Conservation (phyloP, 2,888 invertebrate species). For the Orchestes rusci region DNA sequence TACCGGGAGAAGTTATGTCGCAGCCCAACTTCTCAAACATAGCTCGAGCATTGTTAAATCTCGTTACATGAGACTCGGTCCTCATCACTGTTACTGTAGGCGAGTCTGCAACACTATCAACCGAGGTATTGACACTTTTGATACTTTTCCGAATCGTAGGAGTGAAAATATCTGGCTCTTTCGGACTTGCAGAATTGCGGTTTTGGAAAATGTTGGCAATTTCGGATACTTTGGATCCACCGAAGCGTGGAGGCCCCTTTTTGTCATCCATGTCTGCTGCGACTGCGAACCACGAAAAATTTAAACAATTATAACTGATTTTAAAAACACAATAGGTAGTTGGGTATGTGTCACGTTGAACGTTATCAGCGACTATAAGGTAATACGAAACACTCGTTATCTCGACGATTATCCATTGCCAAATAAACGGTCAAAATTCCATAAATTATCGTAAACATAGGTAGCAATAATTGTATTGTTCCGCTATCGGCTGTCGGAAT, state of each 20-base stretch:
- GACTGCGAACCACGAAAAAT: too few relatives aligned
- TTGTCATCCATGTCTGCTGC: slow-evolving; percentile 39
- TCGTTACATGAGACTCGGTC: slow-evolving; percentile 81
- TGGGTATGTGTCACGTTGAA: too few relatives aligned
- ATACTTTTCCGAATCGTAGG: not conserved
- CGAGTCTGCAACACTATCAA: slow-evolving; percentile 25
- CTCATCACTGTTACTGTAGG: slow-evolving; percentile 63
- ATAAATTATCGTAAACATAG: too few relatives aligned
- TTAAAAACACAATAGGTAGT: too few relatives aligned
- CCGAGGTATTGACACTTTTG: slow-evolving; percentile 2
- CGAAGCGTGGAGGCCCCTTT: slow-evolving; percentile 36
- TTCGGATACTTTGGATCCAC: slow-evolving; percentile 80
- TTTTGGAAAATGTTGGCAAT: slow-evolving; percentile 82
- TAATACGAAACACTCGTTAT: too few relatives aligned
- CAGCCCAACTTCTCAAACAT: slow-evolving; percentile 84
- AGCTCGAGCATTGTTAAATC: slow-evolving; percentile 83
- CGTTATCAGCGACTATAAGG: too few relatives aligned
- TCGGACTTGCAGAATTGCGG: slow-evolving; percentile 22
- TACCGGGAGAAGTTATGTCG: slow-evolving; percentile 42
- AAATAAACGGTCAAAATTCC: too few relatives aligned
- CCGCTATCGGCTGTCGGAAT: too few relatives aligned
- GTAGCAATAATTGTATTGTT: too few relatives aligned
- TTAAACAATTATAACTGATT: too few relatives aligned
- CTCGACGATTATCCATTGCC: too few relatives aligned
- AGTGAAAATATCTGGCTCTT: slow-evolving; percentile 10